phyloP scores from a whole-genome alignment of 35 echinoderm and acorn worm species.

The Holothuria glaberrima region DNA sequence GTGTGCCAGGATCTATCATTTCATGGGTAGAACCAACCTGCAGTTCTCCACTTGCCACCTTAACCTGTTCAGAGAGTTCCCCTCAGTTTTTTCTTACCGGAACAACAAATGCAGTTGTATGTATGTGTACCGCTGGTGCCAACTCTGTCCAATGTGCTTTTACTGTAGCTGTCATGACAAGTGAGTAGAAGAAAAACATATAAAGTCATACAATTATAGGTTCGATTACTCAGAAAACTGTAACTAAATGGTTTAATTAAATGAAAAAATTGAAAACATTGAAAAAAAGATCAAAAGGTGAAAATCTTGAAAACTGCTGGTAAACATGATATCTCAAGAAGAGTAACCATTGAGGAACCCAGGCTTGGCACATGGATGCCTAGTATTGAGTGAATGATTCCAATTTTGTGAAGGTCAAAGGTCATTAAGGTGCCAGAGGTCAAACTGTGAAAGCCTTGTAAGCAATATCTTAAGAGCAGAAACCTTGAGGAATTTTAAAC shows the following conservation, averaged over 20 bases:
- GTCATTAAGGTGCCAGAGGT: too few species aligned
- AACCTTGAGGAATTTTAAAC: too few species aligned
- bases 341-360: too few species aligned
- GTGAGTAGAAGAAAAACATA: not conserved
- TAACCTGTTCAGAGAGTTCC: constrained; percentile 5
- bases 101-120: not conserved
- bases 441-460: too few species aligned
- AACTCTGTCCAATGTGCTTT: not conserved
- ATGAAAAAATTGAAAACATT: not conserved
- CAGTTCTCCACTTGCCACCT: not conserved
- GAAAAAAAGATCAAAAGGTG: not conserved
- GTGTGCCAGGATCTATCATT: not conserved
- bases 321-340: too few species aligned
- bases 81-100: not conserved
- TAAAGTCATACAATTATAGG: not conserved
- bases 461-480: too few species aligned
- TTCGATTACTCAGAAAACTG: not conserved
- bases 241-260: not conserved
- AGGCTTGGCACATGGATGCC: too few species aligned
- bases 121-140: not conserved
- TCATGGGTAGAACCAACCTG: not conserved
- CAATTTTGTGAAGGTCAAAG: too few species aligned
- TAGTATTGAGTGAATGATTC: too few species aligned
- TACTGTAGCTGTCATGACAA: not conserved
- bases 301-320: not conserved